Base-by-base conservation (phyloP, 2,888 invertebrate genomes). In the Zygothrica quintamaculata region DNA sequence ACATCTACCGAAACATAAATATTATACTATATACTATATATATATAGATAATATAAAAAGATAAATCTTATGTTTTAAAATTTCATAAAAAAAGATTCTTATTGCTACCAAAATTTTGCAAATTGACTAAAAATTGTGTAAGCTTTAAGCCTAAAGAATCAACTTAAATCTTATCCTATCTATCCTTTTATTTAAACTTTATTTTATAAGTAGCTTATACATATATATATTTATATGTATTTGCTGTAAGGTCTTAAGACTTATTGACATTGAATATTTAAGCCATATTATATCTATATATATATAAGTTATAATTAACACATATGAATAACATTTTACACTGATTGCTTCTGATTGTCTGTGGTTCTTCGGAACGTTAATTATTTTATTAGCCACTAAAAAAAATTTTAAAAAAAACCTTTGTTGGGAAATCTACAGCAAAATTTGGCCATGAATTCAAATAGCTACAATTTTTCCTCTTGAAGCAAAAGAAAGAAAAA, bases 391-490 rank as follows among this genome's bases (percentile, higher is more conserved):
- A 39, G n/a, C n/a, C n/a, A n/a, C n/a, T n/a, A n/a, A n/a, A n/a
- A n/a, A n/a, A n/a, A n/a, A n/a, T n/a, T n/a, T n/a, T n/a, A n/a
- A n/a, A n/a, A n/a, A n/a, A n/a, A n/a, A n/a, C n/a, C n/a, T n/a
- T 68, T 62, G 37, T 78, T 78, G 77, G 33, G 84, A 9, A 78
- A 78, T 39, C 44, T 43, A 29, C 36, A n/a, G n/a, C n/a, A n/a
- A n/a, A n/a, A n/a, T n/a, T n/a, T n/a, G 84, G 61, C 80, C 84
- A 57, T 68, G 72, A 75, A 59, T 50, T 56, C 36, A 61, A 51
- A 65, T 26, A 56, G 58, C 60, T 57, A 79, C 62, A 50, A 69
- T 64, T 77, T 73, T 74, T 66, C 59, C 50, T 42, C 37, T 47
- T 36, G 9, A 12, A 9, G 84, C 59, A 22, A 31, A 50, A 22